A percentile compares a stretch with the other conserved stretches of the same genome.
Conservation (phyloP, 1,140 invertebrate genomes). For the Drosophila triauraria region DNA sequence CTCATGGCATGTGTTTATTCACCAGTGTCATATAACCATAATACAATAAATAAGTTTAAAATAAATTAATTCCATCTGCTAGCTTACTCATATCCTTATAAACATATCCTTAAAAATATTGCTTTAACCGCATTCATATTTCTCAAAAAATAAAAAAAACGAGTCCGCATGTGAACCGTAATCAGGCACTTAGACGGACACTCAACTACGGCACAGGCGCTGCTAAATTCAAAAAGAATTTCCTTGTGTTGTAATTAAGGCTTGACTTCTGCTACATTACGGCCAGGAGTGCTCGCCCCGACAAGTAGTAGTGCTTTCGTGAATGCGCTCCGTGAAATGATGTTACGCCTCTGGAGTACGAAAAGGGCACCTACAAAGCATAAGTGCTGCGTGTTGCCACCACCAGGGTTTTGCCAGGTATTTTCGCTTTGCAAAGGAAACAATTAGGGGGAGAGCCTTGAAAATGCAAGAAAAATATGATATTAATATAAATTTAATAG, state of each 20-base stretch:
- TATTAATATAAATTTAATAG: background rate
- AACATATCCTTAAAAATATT: background rate
- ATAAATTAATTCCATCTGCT: too few relatives aligned
- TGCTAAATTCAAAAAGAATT: slow-evolving; percentile 13
- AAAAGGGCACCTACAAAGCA: background rate
- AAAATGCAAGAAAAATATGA: background rate
- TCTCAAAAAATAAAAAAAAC: background rate
- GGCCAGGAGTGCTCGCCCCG: slow-evolving; percentile 12
- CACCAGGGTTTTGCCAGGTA: background rate
- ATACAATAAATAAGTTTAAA: too few relatives aligned
- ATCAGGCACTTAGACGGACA: slow-evolving; percentile 8
- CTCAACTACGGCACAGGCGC: slow-evolving; percentile 7
- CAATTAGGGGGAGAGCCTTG: background rate
- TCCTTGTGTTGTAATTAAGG: slow-evolving; percentile 31
- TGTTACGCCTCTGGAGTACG: slow-evolving; percentile 30
- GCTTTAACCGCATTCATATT: background rate
- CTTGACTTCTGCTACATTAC: slow-evolving; percentile 29
- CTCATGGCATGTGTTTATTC: too few relatives aligned
- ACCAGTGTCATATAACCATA: too few relatives aligned
- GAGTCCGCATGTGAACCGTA: background rate
- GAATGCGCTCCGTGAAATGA: slow-evolving; percentile 18
- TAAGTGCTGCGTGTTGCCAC: background rate
- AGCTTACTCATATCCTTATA: background rate
- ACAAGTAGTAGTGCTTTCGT: slow-evolving; percentile 23
- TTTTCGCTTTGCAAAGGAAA: background rate